These are phyloP conservation scores for Himalopsyche anomala DNA, from an alignment of 2,888 invertebrate genomes.

Conservation along the genomic window DNA sequence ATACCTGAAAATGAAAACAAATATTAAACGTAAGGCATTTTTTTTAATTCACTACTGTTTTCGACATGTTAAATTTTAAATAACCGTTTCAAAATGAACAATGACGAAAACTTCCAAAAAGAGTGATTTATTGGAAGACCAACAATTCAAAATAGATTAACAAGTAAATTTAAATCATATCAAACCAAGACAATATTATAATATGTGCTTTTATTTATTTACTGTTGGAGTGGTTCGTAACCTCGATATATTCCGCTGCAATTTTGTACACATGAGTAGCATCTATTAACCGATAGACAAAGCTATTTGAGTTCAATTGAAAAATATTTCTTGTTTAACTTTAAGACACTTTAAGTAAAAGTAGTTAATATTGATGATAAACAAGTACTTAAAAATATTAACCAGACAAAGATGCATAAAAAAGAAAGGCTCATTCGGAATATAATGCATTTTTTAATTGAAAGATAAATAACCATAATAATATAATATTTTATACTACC, in stretches of 20 bases:
- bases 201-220: neutral
- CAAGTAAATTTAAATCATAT: too few species aligned
- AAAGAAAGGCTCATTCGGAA: conserved; percentile 48
- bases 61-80: too few species aligned
- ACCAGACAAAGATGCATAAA: neutral
- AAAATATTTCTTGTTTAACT: neutral
- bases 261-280: neutral
- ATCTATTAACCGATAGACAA: conserved; percentile 44
- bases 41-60: too few species aligned
- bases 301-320: neutral
- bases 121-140: neutral
- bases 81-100: neutral
- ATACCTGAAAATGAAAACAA: conserved; percentile 77
- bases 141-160: too few species aligned
- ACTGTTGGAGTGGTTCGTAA: neutral
- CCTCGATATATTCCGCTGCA: neutral
- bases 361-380: too few species aligned
- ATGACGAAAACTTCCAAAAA: neutral
- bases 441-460: neutral
- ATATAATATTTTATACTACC: too few species aligned
- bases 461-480: too few species aligned
- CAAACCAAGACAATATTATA: too few species aligned
- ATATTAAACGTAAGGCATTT: too few species aligned
- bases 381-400: neutral
- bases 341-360: too few species aligned